Base-by-base conservation (phyloP, 2,888 invertebrate species). In the Drosophila gaucha region DNA sequence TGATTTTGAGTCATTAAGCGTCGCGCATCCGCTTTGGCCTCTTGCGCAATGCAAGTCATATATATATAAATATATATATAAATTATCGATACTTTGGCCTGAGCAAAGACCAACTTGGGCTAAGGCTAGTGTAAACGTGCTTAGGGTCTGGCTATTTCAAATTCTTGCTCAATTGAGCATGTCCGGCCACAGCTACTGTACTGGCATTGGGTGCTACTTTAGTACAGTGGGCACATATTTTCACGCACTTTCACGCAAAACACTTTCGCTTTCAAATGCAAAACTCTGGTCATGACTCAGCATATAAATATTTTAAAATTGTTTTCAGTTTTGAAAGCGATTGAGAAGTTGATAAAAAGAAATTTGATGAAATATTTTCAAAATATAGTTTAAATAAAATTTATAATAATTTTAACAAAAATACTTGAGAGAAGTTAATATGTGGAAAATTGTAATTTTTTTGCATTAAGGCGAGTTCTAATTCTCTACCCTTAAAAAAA, bases 261-360 rank as follows among this genome's bases (percentile, higher is more conserved):
- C 52, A 74, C 83, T 87, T 87, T 84, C 88, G 80, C 88, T 84
- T 80, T 88, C 86, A 82, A 74, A 54, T 56, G 60, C 57, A 38
- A 51, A 60, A 14, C 56, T 20, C 38, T 28, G n/a, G 0, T 4
- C 36, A 38, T 75, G 70, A 74, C 20, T 69, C 68, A 64, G 57
- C 39, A 46, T 6, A 22, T 36, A 9, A 41, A 57, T 51, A 44
- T 35, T 22, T 12, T n/a, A 14, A 6, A 9, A 5, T 28, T 33
- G 51, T 39, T 38, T 35, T 36, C 10, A 52, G 18, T 51, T 36
- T 28, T n/a, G 33, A 49, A 38, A 43, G 26, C 24, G 16, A 57
- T 18, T n/a, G 22, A 28, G 16, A n/a, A 9, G 38, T 8, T 39
- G 50, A 28, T 51, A 62, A 35, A 22, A 39, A 28, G 22, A 39